These are phyloP conservation scores for Tetheella fluctuosa DNA, from an alignment of 2,888 invertebrate genomes.

Conservation along the genomic window DNA sequence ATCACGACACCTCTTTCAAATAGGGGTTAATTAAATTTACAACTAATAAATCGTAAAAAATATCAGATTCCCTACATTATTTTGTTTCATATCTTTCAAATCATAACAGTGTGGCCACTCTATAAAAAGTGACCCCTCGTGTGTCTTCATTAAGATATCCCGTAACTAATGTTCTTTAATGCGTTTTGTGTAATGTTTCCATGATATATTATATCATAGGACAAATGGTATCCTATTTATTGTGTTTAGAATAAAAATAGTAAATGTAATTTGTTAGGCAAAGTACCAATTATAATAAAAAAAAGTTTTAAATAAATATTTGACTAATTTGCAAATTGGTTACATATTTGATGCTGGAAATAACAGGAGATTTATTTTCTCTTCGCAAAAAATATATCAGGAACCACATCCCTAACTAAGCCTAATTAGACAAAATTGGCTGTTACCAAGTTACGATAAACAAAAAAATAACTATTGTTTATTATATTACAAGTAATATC, in stretches of 20 bases:
- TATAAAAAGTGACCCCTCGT: conserved; percentile 43
- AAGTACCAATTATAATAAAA: too few species aligned
- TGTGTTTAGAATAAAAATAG: too few species aligned
- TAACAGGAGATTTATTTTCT: too few species aligned
- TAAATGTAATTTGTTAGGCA: too few species aligned
- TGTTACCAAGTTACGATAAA: conserved; percentile 14
- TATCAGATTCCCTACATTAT: background rate
- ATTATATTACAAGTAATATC: background rate
- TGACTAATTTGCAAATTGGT: too few species aligned
- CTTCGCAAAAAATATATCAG: too few species aligned
- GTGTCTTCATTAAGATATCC: conserved; percentile 51
- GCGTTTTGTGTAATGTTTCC: conserved; percentile 28
- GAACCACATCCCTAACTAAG: too few species aligned
- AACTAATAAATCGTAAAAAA: background rate
- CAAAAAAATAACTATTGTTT: conserved; percentile 4
- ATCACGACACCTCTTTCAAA: background rate
- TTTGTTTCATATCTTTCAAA: conserved; percentile 23
- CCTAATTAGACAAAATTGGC: too few species aligned
- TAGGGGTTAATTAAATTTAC: conserved; percentile 2
- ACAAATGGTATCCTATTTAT: conserved; percentile 5
- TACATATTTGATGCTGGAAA: too few species aligned
- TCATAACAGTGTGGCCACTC: conserved; percentile 19
- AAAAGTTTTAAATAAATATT: too few species aligned
- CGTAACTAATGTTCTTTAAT: conserved; percentile 48
- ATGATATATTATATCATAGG: background rate